phyloP scores from a whole-genome alignment of 2,888 invertebrate genomes.

The Drosophila affinis region DNA sequence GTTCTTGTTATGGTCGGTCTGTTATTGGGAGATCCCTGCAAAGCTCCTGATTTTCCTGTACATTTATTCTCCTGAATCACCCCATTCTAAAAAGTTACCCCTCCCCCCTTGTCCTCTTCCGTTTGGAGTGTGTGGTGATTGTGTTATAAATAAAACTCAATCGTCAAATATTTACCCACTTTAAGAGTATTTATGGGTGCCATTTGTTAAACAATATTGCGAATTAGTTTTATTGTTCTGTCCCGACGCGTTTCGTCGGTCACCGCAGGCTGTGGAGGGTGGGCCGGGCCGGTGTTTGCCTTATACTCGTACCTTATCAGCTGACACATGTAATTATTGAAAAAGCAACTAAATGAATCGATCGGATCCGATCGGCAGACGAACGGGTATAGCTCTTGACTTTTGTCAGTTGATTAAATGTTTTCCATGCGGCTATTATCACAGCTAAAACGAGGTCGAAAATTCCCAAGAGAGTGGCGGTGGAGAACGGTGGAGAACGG shows the following conservation, averaged over 20 bases:
- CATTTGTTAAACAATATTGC: slow-evolving; percentile 50
- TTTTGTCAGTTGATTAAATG: slow-evolving; percentile 42
- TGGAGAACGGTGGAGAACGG: neutral
- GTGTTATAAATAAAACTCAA: slow-evolving; percentile 32
- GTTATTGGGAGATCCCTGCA: neutral
- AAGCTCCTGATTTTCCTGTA: neutral
- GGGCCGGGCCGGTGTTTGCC: neutral
- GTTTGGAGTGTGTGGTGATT: neutral
- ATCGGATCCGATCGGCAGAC: slow-evolving; percentile 36
- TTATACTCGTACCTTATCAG: slow-evolving; percentile 30
- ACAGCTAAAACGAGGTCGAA: slow-evolving; percentile 29
- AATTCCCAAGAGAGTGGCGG: slow-evolving; percentile 13
- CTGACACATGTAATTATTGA: slow-evolving; percentile 49
- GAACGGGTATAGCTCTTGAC: slow-evolving; percentile 39
- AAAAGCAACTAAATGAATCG: slow-evolving; percentile 19
- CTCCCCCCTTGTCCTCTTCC: neutral
- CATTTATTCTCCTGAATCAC: neutral
- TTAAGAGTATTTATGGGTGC: slow-evolving; percentile 38
- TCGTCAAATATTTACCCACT: slow-evolving; percentile 42
- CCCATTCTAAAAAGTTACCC: neutral
- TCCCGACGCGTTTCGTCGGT: slow-evolving; percentile 10
- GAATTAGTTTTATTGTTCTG: slow-evolving; percentile 48
- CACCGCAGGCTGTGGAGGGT: neutral
- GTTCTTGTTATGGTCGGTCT: neutral
- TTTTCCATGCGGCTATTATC: slow-evolving; percentile 8